Base-by-base conservation (phyloP, 2,888 invertebrate species). In the Odontocolon sp. region DNA sequence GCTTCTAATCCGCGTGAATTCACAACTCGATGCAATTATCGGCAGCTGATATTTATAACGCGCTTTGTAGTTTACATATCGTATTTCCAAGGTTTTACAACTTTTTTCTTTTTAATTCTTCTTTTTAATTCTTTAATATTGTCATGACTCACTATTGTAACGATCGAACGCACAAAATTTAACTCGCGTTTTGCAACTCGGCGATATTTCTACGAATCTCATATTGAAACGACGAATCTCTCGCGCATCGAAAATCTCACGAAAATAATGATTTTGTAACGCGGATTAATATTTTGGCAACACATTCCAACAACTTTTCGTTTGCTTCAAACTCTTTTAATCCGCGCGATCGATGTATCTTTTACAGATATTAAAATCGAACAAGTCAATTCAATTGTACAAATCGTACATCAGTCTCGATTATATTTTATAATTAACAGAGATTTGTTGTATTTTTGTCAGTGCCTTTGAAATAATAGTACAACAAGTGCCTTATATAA, bases 401-500 rank as follows among this genome's bases (percentile, higher is more conserved):
- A 36, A 18, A 59, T 54, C 21, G 64, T 38, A 38, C 64, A 36
- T n/a, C 21, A 70, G 21, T 33, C 45, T 54, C 54, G 26, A 73
- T 71, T 40, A 45, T 21, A 40, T 23, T 42, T 33, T 45, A 45
- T 16, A 11, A 54, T 67, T 21, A 33, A 68, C 61, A 31, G 54
- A 11, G 45, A 74, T 61, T 23, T 50, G 6, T 42, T 31, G 38
- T 23, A 67, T 71, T 40, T 36, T 52, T 61, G 59, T 76, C 56
- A 61, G 61, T 63, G 71, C 67, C 71, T 76, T 67, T 2, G 54
- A 69, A 23, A 42, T 57, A 63, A 66, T 45, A 76, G 56, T 61
- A 71, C 70, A 71, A 76, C 61, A 63, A 33, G 76, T 76, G 76
- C 76, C 76, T 76, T 76, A 70, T 47, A n/a, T n/a, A n/a, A 21